These are phyloP conservation scores for Tricholauxania praeusta DNA, from an alignment of 2,888 invertebrate species.

Conservation along the genomic window DNA sequence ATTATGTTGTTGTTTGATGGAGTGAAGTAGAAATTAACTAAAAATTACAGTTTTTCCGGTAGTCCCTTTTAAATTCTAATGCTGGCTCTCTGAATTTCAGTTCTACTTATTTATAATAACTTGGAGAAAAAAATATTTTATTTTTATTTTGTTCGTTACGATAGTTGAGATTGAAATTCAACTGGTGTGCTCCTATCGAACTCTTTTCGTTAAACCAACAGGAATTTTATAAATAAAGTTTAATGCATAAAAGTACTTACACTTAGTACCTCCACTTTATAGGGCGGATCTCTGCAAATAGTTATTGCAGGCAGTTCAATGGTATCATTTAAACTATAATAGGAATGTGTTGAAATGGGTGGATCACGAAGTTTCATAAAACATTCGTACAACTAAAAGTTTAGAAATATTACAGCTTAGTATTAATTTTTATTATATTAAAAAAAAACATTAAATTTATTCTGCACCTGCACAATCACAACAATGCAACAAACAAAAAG, in stretches of 20 bases:
- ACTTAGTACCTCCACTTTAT: conserved; percentile 71
- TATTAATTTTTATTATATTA: too few species aligned
- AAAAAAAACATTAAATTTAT: neutral
- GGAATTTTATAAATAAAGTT: neutral
- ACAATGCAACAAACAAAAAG: conserved; percentile 71
- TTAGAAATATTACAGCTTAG: neutral
- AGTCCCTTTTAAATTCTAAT: too few species aligned
- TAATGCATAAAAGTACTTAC: conserved; percentile 65
- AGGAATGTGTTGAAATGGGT: conserved; percentile 77
- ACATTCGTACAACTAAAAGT: conserved; percentile 72
- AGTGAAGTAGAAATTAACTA: too few species aligned
- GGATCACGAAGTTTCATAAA: conserved; percentile 73
- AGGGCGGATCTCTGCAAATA: conserved; percentile 76
- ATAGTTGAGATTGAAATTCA: too few species aligned
- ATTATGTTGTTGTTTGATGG: too few species aligned
- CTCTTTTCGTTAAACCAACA: too few species aligned
- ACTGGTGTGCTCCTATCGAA: too few species aligned
- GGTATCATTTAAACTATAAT: conserved; percentile 76
- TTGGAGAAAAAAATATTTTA: too few species aligned
- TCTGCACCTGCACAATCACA: conserved; percentile 72
- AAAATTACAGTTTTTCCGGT: too few species aligned
- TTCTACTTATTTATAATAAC: too few species aligned
- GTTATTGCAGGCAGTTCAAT: conserved; percentile 78
- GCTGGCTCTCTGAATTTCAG: too few species aligned
- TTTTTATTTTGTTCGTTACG: too few species aligned